phyloP scores from a whole-genome alignment of 2,888 invertebrate genomes.

The Eucera pruinosa region DNA sequence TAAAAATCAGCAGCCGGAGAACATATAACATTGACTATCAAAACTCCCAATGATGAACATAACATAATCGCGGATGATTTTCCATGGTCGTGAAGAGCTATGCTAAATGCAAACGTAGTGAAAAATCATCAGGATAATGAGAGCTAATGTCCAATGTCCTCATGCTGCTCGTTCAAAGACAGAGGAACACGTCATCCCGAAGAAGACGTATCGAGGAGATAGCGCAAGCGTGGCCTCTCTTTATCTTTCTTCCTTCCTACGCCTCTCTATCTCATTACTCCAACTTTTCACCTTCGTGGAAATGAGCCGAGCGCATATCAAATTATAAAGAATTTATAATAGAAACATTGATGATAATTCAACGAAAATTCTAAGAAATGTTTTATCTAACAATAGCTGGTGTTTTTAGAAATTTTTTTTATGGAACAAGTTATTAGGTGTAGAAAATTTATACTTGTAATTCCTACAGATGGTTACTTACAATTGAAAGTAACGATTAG shows the following conservation, averaged over 20 bases:
- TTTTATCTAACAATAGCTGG: too few species aligned
- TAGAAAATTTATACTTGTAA: too few species aligned
- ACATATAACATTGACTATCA: constrained; percentile 69
- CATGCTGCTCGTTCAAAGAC: constrained; percentile 65
- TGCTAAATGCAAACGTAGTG: too few species aligned
- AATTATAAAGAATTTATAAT: constrained; percentile 8
- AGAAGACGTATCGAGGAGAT: constrained; percentile 71
- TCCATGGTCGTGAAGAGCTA: too few species aligned
- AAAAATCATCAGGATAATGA: constrained; percentile 34
- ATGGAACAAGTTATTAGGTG: too few species aligned
- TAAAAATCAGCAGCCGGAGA: constrained; percentile 55
- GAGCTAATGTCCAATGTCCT: constrained; percentile 69
- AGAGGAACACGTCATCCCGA: constrained; percentile 69
- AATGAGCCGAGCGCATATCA: constrained; percentile 4
- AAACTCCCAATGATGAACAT: constrained; percentile 4
- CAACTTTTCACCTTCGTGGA: constrained; percentile 31
- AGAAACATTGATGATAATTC: neutral
- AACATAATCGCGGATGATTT: neutral
- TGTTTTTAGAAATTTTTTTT: too few species aligned
- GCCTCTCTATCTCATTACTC: constrained; percentile 60
- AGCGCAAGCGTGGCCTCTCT: constrained; percentile 66
- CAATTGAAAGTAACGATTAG: too few species aligned
- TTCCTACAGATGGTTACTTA: too few species aligned
- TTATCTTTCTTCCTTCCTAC: constrained; percentile 59
- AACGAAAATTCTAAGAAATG: too few species aligned